Percentiles rank a stretch among this genome's conserved stretches.
Evolutionary conservation across 2,113 vertebrate genomes (phyloP).

Genomic region (Entosphenus tridentatus): DNA sequence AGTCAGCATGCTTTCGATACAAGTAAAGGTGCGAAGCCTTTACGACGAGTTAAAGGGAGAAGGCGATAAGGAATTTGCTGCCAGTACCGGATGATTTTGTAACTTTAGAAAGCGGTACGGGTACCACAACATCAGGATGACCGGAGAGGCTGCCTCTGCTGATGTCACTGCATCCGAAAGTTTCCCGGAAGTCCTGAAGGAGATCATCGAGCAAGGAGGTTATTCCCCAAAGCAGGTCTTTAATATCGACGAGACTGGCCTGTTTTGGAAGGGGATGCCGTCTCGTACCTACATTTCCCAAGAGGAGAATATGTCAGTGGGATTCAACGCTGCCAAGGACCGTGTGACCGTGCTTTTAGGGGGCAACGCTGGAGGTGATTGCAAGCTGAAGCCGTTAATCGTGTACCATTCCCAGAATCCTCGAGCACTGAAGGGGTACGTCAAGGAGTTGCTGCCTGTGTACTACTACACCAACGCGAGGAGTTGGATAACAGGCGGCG

Average conservation of each 20-base stretch:
- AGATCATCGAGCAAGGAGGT: slow-evolving; percentile 4
- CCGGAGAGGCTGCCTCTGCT: background rate
- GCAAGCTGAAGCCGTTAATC: slow-evolving; percentile 6
- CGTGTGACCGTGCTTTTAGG: slow-evolving; percentile 7
- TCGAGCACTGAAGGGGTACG: slow-evolving; percentile 6
- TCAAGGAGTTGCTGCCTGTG: slow-evolving; percentile 3
- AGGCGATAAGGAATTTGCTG: background rate
- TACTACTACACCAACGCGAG: slow-evolving; percentile 2
- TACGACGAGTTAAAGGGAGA: too few relatives aligned
- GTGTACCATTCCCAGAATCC: slow-evolving; percentile 5
- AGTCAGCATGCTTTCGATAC: too few relatives aligned
- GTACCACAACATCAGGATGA: background rate
- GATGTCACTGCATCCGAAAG: background rate
- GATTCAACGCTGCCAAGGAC: slow-evolving; percentile 10
- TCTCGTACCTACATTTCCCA: slow-evolving; percentile 6
- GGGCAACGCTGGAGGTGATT: background rate
- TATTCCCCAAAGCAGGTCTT: slow-evolving; percentile 6
- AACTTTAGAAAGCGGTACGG: background rate
- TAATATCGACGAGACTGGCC: slow-evolving; percentile 7
- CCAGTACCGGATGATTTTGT: background rate
- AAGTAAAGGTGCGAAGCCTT: too few relatives aligned
- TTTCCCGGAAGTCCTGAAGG: slow-evolving; percentile 1
- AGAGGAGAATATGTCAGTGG: slow-evolving; percentile 1
- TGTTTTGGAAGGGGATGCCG: slow-evolving; percentile 10
- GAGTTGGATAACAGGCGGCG: slow-evolving; percentile 5